Evolutionary conservation across 2,113 vertebrate species (phyloP), one percentile per base, ranked within the genome.

Genomic region (Caretta caretta): DNA sequence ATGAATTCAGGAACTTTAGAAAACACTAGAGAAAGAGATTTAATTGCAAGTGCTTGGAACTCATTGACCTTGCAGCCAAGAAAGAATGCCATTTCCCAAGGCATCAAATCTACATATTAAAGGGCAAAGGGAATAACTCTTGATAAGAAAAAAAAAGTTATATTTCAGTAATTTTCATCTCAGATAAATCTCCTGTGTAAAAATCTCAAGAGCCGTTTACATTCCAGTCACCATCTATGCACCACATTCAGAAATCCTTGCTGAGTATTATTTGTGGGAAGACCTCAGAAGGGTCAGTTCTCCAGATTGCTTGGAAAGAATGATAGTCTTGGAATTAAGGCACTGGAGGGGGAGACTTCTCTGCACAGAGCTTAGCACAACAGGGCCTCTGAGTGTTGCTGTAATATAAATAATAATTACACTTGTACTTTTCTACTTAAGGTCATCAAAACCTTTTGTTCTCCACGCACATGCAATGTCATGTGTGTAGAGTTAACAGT

Each of bases 1-100:
- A 88, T 8, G 1, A 93, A 93, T 97, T 97, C 97, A 98, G 97
- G 90, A 96, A 92, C 97, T 95, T 95, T 83, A 89, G 95, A 98
- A 97, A 97, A 96, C 80, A 98, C 94, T 87, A 90, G 92, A 97
- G 96, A 96, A 96, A 98, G 97, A 93, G 89, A 95, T 97, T 95
- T 97, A 96, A 97, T 97, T 97, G 96, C 97, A 97, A 97, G 95
- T 29, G 4, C 87, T 94, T 93, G 83, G 96, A 97, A 94, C 86
- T 85, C 94, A 86, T 87, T 91, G 90, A 92, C 94, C 94, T 94
- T 90, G 80, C 84, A 89, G 65, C 94, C 92, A 57, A 97, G 89
- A 93, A 87, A 94, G 95, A 83, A 69, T 84, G 93, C 93, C 83
- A 88, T 91, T 95, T 96, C 97, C 94, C 80, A 95, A 90, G 89